Base-by-base conservation (phyloP, 1,140 invertebrate genomes). In the Drosophila simulans region DNA sequence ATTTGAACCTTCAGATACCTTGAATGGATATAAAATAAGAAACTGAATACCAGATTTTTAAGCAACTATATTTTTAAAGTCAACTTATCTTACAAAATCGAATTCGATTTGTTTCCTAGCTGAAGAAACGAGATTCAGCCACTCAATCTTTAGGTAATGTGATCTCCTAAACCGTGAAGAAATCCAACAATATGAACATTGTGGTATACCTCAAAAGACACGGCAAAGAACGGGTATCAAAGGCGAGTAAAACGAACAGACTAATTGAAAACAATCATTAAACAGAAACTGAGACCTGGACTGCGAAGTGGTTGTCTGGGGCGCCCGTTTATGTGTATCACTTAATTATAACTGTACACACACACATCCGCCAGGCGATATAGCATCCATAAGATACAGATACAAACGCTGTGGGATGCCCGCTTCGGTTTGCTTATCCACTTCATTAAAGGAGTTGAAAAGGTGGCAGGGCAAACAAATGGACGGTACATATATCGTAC, bases 201-300 rank as follows among this genome's bases (percentile, higher is more conserved):
- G 8, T 10, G 31, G 31, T 10, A 42, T 59, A 58, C 54, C 59
- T 42, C n/a, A 1, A 8, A 15, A 12, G 56, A 20, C 8, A 12
- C 8, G 15, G 35, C 22, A 40, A 12, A n/a, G 27, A 42, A 20
- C 11, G 51, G 49, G 35, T 54, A 48, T 37, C 48, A 40, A 43
- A 60, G 22, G 34, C 43, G 59, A 35, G 49, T n/a, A 77, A 79
- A 81, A 49, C 57, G 63, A 66, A 42, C 25, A 42, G 58, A 86
- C 69, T 86, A 86, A 86, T 88, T 86, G 83, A 86, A 86, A 86
- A 79, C 75, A 86, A 86, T 86, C 83, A 86, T 86, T 86, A 88
- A 83, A 86, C 80, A 69, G 69, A 70, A 76, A 70, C 63, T 27
- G 40, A 68, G 49, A 54, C 66, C 58, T 69, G 63, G 60, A 17